Evolutionary conservation across 2,888 invertebrate genomes (phyloP).

Genomic region (Nomada fucata): DNA sequence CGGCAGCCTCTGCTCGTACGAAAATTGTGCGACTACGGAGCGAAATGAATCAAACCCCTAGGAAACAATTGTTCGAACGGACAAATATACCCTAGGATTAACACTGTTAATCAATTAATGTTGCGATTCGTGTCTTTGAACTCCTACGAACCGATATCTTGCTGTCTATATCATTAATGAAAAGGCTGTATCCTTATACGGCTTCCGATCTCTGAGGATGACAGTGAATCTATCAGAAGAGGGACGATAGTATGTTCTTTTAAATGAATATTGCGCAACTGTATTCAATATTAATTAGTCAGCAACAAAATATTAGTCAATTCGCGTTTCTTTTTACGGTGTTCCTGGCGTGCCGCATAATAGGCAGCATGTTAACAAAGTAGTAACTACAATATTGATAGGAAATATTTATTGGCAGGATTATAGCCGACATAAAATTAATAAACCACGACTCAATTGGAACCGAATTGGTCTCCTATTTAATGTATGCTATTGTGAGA

Average conservation of each 20-base stretch:
- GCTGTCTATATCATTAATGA: background rate
- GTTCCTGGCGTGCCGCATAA: too few species aligned
- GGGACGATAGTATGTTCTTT: background rate
- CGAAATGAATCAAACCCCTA: constrained; percentile 46
- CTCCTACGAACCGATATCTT: constrained; percentile 13
- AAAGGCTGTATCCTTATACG: constrained; percentile 5
- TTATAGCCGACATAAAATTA: background rate
- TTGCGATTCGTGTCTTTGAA: constrained; percentile 35
- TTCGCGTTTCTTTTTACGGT: background rate
- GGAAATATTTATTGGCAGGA: background rate
- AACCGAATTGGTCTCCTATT: constrained; percentile 16
- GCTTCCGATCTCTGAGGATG: constrained; percentile 20
- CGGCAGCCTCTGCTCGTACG: constrained; percentile 6
- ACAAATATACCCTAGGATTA: constrained; percentile 31
- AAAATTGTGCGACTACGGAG: constrained; percentile 26
- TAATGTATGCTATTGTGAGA: background rate
- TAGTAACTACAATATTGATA: background rate
- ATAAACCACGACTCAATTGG: background rate
- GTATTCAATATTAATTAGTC: constrained; percentile 17
- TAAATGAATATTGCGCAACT: background rate
- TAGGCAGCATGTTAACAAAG: background rate
- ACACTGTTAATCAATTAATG: constrained; percentile 35
- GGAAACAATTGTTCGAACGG: constrained; percentile 35
- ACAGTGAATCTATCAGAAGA: background rate
- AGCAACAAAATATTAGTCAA: constrained; percentile 29